Conservation (phyloP, 2,888 invertebrate genomes). For the Emmelina monodactyla region DNA sequence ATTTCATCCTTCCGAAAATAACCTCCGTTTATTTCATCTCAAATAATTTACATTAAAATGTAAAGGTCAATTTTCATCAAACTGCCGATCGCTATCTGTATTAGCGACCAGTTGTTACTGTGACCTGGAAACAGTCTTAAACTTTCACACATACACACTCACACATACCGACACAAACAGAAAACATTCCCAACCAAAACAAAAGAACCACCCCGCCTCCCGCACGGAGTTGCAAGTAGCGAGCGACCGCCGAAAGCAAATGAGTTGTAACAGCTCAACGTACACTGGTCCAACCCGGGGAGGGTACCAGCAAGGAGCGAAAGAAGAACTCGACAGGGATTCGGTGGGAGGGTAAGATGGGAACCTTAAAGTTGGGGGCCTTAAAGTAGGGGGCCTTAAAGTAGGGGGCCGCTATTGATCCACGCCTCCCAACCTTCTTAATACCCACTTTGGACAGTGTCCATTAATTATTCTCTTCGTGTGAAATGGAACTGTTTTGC, state of each 20-base stretch:
- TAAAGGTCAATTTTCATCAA: too few species aligned
- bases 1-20: too few species aligned
- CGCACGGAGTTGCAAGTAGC: slow-evolving; percentile 15
- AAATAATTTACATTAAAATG: too few species aligned
- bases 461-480: slow-evolving; percentile 51
- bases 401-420: slow-evolving; percentile 51
- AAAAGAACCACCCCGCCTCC: slow-evolving; percentile 25
- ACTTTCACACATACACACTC: slow-evolving; percentile 43
- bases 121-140: slow-evolving; percentile 62
- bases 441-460: slow-evolving; percentile 51
- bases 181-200: slow-evolving; percentile 30
- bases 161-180: slow-evolving; percentile 28
- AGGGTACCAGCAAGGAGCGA: slow-evolving; percentile 37
- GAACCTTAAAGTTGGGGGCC: slow-evolving; percentile 16
- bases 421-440: slow-evolving; percentile 47
- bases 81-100: too few species aligned
- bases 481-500: slow-evolving; percentile 29
- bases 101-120: too few species aligned
- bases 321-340: slow-evolving; percentile 36
- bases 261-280: slow-evolving; percentile 35
- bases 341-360: slow-evolving; percentile 28
- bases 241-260: slow-evolving; percentile 21
- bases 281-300: slow-evolving; percentile 23
- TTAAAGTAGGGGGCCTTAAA: slow-evolving; percentile 31
- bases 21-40: too few species aligned